Evolutionary conservation across 2,113 vertebrate species (phyloP).

Genomic region (Promerops cafer): DNA sequence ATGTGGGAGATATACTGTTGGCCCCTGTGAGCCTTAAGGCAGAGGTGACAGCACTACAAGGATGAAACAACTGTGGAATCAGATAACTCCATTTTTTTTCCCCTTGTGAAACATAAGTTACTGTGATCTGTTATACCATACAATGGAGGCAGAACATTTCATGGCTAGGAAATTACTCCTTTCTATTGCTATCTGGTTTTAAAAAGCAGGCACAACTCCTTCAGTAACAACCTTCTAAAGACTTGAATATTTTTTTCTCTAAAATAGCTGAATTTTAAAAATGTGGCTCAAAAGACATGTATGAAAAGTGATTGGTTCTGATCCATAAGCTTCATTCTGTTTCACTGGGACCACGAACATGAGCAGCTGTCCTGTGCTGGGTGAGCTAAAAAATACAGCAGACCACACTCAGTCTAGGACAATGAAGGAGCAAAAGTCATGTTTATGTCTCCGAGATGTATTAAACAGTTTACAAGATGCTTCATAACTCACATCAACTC

Average conservation of each 20-base stretch:
- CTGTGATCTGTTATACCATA: background rate
- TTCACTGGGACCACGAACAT: background rate
- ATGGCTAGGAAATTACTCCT: background rate
- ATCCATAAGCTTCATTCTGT: background rate
- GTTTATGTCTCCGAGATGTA: background rate
- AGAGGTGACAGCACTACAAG: background rate
- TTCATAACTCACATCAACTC: background rate
- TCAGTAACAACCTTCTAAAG: background rate
- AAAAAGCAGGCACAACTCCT: background rate
- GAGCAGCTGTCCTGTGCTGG: background rate
- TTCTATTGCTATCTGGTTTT: background rate
- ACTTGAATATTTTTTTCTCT: background rate
- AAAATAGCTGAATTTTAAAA: background rate
- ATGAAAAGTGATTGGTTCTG: background rate
- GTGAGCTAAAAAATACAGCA: background rate
- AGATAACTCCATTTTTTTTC: background rate
- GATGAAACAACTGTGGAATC: background rate
- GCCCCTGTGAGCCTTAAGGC: rapidly evolving
- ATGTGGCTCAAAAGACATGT: background rate
- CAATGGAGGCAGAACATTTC: background rate
- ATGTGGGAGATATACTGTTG: background rate
- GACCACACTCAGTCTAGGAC: background rate
- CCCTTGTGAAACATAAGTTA: background rate
- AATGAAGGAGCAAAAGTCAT: background rate
- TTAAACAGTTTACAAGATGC: background rate